These are phyloP conservation scores for Escarpia spicata DNA, from an alignment of 2,888 invertebrate genomes.

Conservation along the genomic window DNA sequence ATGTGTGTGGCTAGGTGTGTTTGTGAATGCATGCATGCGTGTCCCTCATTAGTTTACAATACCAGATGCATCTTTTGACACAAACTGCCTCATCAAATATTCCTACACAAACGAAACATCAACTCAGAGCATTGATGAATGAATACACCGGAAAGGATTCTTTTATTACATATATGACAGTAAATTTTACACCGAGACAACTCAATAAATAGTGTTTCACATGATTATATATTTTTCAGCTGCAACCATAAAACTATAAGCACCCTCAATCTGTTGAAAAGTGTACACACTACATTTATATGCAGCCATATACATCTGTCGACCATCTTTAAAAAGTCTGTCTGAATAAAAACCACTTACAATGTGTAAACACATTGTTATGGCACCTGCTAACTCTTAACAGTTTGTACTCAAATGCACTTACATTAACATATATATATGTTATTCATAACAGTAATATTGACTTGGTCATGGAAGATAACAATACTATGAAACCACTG, in stretches of 20 bases:
- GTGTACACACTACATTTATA: not conserved
- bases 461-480: not conserved
- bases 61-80: not conserved
- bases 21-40: too few species aligned
- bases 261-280: not conserved
- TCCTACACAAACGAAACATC: not conserved
- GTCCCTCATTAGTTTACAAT: not conserved
- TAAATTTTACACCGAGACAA: slow-evolving; percentile 4
- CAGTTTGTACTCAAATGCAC: not conserved
- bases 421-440: not conserved
- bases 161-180: not conserved
- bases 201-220: slow-evolving; percentile 16
- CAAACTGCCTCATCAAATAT: not conserved
- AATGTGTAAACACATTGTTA: not conserved
- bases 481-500: not conserved
- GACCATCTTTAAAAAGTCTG: not conserved
- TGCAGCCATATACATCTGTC: not conserved
- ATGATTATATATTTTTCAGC: slow-evolving; percentile 3
- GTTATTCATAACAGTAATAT: not conserved
- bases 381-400: not conserved
- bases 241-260: not conserved
- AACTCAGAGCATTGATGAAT: not conserved
- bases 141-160: not conserved
- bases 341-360: not conserved
- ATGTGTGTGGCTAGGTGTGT: too few species aligned